Evolutionary conservation across 2,113 vertebrate species (phyloP).

Genomic region (Prionailurus bengalensis): DNA sequence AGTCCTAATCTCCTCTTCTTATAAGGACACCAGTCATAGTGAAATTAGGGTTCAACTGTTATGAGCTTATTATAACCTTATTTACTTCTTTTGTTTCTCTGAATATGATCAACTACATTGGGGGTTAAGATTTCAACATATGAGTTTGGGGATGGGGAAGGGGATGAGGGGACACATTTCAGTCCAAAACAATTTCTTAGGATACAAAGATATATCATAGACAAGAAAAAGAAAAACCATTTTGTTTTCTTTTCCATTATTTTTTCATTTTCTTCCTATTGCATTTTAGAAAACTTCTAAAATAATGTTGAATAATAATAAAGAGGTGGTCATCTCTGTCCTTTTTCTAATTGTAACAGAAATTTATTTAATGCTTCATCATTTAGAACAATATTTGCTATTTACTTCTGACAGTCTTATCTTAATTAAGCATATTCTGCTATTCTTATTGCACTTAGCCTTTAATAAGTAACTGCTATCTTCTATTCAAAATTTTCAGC

Average conservation of each 20-base stretch:
- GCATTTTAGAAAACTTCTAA: background rate
- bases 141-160: background rate
- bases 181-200: background rate
- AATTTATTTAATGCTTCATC: background rate
- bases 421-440: background rate
- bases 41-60: background rate
- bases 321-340: background rate
- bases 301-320: background rate
- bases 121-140: background rate
- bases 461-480: background rate
- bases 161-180: background rate
- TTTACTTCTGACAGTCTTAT: background rate
- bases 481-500: background rate
- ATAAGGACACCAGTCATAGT: background rate
- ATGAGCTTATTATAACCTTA: background rate
- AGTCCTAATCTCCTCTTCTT: background rate
- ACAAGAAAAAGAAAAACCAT: background rate
- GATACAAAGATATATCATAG: background rate
- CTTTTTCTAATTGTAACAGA: background rate
- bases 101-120: background rate
- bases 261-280: background rate
- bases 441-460: background rate
- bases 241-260: background rate
- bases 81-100: background rate
- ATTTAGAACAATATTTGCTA: background rate